Base-by-base conservation (phyloP, 2,113 vertebrate genomes). In the Scartelaos histophorus region DNA sequence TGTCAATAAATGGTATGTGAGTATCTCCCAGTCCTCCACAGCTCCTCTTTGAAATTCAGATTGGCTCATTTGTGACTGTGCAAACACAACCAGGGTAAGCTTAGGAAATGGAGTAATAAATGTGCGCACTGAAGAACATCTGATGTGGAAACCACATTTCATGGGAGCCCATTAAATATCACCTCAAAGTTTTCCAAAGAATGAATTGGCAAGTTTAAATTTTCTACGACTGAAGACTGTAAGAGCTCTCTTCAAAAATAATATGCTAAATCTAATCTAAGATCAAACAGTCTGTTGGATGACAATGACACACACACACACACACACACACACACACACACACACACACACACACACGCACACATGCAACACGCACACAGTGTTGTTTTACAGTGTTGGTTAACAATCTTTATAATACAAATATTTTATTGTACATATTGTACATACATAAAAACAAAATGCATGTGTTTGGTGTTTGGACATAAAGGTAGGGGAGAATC, bases 141-240 rank as follows among this genome's bases (percentile, higher is more conserved):
- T 84, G 84, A 83, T 82, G 83, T 70, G 80, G 90, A 91, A 87
- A 90, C 25, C 70, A 91, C 78, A 92, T 94, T 95, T 89, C 92
- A 91, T 88, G 90, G 87, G 86, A 93, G 80, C 90, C 95, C 93
- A 95, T 96, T 95, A 95, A 91, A 84, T 88, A 84, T 80, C 87
- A 93, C 90, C 90, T 90, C 88, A 79, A 84, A 88, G 84, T 89
- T 88, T 78, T 74, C 84, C 65, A 81, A 70, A 85, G 69, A 89
- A 89, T 72, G 75, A 88, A 81, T 83, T 49, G 74, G 47, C 47
- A 19, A 6, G 16, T 78, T 76, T 21, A 70, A 69, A 43, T 19
- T 69, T 56, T 12, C 68, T 24, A 72, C 73, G 54, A 68, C 67
- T 43, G 53, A 79, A 64, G 61, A 74, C 69, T 70, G 15, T 58